These are phyloP conservation scores for Trachemys scripta DNA, from an alignment of 2,113 vertebrate genomes.

Conservation along the genomic window DNA sequence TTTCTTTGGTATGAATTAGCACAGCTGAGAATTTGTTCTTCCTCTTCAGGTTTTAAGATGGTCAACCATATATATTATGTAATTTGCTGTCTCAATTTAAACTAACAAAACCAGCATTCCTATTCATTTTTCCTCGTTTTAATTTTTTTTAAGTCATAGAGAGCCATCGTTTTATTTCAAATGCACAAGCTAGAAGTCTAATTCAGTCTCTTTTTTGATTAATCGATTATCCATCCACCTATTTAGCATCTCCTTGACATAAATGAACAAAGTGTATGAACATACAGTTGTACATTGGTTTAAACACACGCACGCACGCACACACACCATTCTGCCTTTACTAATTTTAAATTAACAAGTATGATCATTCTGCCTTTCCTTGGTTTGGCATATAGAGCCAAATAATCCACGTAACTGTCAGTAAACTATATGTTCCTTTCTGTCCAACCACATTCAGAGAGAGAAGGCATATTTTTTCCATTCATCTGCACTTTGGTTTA, in stretches of 20 bases:
- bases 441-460: constrained; percentile 55
- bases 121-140: constrained; percentile 18
- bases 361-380: constrained; percentile 19
- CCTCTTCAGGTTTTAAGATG: neutral
- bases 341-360: neutral
- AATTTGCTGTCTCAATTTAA: neutral
- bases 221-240: constrained; percentile 11
- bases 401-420: constrained; percentile 33
- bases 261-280: neutral
- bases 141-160: neutral
- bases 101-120: neutral
- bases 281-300: neutral
- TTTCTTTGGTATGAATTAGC: neutral
- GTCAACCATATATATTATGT: neutral
- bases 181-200: neutral
- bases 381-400: constrained; percentile 30
- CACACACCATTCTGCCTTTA: neutral
- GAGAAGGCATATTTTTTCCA: constrained; percentile 27
- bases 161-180: constrained; percentile 3
- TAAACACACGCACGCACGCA: neutral
- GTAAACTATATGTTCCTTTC: constrained; percentile 34
- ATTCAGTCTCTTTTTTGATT: neutral
- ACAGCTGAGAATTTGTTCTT: neutral
- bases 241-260: neutral
- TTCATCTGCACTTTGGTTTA: constrained; percentile 43